Evolutionary conservation across 2,113 vertebrate species (phyloP), one percentile per base, ranked within the genome.

Genomic region (Sinocyclocheilus rhinocerous): DNA sequence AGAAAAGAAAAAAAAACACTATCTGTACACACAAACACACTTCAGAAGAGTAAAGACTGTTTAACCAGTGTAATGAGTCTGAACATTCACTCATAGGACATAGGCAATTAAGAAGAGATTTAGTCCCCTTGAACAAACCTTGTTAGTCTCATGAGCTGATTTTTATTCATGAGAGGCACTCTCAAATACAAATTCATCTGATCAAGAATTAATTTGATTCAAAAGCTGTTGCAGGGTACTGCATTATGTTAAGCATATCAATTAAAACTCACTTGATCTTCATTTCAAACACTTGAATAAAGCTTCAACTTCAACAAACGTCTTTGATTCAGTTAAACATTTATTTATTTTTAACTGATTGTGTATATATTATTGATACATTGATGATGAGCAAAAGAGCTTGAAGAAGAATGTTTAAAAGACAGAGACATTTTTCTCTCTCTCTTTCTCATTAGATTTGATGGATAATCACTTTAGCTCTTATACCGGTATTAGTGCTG

Each of bases 121-220:
- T 78, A 78, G 82, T 55, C 81, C 59, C n/a, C 61, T 39, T 87
- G 42, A 84, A 84, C 24, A 52, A 77, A 45, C 10, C 73, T 76
- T 76, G 42, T 50, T 45, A 76, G 70, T 73, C 78, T 86, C 22
- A 83, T 55, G 22, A 86, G 48, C 16, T n/a, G 4, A 69, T 83
- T 59, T 52, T 9, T 69, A 87, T 76, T 76, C 85, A 83, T 69
- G 61, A 87, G 67, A 69, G 73, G 42, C 42, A 48, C 24, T 42
- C 18, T 42, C 36, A 69, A 9, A 52, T 12, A n/a, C 50, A 57
- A 69, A 83, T 45, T 42, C 26, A 75, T 82, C 55, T 82, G 70
- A 83, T 83, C 73, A 76, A 45, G 9, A 52, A 65, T 67, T 45
- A 18, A 61, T 63, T 76, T 48, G 83, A 84, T 84, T 83, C 70